These are phyloP conservation scores for Drosophila paranaensis DNA, from an alignment of 2,888 invertebrate genomes.

Conservation along the genomic window DNA sequence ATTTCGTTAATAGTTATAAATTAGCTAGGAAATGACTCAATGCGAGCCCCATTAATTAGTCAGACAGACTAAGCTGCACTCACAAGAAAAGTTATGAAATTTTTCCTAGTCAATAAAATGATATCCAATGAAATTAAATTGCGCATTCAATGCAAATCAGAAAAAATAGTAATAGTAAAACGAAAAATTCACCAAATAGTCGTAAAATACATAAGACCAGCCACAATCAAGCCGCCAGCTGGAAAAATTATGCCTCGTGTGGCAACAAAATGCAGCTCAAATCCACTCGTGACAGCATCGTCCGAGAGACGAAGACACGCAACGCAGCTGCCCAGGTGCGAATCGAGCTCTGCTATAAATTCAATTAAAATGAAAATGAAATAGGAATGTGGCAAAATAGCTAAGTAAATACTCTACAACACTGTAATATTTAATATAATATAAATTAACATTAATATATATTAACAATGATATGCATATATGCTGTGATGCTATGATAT, in stretches of 20 bases:
- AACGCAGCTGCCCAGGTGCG: conserved; percentile 43
- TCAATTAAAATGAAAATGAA: neutral
- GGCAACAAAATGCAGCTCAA: conserved; percentile 62
- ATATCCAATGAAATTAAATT: conserved; percentile 54
- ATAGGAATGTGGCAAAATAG: neutral
- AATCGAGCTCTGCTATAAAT: conserved; percentile 31
- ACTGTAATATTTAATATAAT: too few relatives aligned
- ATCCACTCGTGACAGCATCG: conserved; percentile 56
- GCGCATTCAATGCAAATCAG: conserved; percentile 60
- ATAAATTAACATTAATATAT: too few relatives aligned
- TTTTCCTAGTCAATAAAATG: conserved; percentile 26
- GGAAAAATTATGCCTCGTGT: conserved; percentile 53
- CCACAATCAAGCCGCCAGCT: conserved; percentile 58
- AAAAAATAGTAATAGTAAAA: neutral
- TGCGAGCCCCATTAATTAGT: conserved; percentile 38
- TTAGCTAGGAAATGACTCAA: conserved; percentile 52
- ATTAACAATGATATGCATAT: too few relatives aligned
- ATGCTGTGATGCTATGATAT: too few relatives aligned
- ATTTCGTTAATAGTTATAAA: conserved; percentile 53
- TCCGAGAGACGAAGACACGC: conserved; percentile 48
- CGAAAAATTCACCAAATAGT: conserved; percentile 5
- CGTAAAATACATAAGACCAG: conserved; percentile 31
- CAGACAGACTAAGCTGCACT: conserved; percentile 15
- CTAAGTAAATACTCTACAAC: neutral
- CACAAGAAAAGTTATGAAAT: conserved; percentile 52